Percentiles rank a stretch among this genome's conserved stretches.
Conservation (phyloP, 2,888 invertebrate species). For the Plemyria rubiginata region DNA sequence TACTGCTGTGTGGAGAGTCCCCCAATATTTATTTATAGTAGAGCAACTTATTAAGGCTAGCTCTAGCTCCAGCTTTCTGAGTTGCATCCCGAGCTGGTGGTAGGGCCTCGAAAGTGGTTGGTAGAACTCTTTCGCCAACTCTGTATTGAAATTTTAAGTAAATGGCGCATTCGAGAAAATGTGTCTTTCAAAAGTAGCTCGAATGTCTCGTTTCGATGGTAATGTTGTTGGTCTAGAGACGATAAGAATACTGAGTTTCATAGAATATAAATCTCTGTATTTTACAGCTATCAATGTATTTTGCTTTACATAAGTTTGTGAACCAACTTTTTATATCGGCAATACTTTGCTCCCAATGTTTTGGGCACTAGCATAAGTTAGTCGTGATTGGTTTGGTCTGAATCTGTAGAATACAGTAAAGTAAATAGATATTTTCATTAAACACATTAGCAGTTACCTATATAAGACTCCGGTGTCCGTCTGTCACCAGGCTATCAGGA, state of each 20-base stretch:
- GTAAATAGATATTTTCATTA: no score
- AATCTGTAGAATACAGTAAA: no score
- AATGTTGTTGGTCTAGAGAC: constrained; percentile 45
- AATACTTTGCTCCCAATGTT: no score
- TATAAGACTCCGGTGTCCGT: no score
- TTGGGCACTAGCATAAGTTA: no score
- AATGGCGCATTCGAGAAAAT: constrained; percentile 63
- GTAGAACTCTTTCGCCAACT: constrained; percentile 51
- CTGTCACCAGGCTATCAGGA: no score
- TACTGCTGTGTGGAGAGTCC: no score
- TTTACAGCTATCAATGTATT: background rate
- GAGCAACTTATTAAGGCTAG: no score
- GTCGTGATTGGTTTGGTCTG: no score
- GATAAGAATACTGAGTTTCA: constrained; percentile 2
- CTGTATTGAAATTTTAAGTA: constrained; percentile 68
- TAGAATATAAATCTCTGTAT: background rate
- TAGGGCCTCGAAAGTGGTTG: constrained; percentile 23
- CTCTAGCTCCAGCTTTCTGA: no score
- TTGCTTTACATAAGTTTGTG: background rate
- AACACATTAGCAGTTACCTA: no score
- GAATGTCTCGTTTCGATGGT: constrained; percentile 65
- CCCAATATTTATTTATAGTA: no score
- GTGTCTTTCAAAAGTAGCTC: constrained; percentile 54
- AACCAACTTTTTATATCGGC: background rate
- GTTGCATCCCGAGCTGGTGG: constrained; percentile 2